Evolutionary conservation across 2,888 invertebrate genomes (phyloP).

Genomic region (Pherbina coryleti): DNA sequence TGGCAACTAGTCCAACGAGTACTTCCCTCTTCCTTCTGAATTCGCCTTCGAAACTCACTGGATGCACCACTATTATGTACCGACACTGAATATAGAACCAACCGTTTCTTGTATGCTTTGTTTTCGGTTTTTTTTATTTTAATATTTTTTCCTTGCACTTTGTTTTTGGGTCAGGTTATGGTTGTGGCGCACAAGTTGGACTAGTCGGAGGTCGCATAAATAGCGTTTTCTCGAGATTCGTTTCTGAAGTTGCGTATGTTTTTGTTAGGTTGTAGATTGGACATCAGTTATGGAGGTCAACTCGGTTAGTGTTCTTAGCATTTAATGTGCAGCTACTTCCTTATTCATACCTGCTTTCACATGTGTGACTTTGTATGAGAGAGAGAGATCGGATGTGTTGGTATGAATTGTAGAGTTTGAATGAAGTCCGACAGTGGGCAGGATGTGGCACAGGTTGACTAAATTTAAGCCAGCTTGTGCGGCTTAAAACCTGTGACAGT

Average conservation of each 20-base stretch:
- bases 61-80: too few relatives aligned
- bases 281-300: not conserved
- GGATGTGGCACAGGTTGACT: too few relatives aligned
- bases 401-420: too few relatives aligned
- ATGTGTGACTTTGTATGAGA: too few relatives aligned
- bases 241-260: not conserved
- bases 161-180: constrained; percentile 20
- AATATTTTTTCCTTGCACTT: not conserved
- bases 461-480: too few relatives aligned
- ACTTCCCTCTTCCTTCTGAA: not conserved
- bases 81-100: not conserved
- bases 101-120: not conserved
- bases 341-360: not conserved
- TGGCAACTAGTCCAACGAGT: not conserved
- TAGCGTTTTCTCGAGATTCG: not conserved
- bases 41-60: too few relatives aligned
- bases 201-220: not conserved
- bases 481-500: too few relatives aligned
- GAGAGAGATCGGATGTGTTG: too few relatives aligned
- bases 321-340: not conserved
- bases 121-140: not conserved
- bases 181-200: not conserved
- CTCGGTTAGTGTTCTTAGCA: not conserved
- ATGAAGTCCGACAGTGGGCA: too few relatives aligned
- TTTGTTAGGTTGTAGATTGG: too few relatives aligned